Evolutionary conservation across 2,797 vertebrate genomes (phyloP), one percentile per base, ranked within the genome.

Genomic region (Apogon hyalosoma): DNA sequence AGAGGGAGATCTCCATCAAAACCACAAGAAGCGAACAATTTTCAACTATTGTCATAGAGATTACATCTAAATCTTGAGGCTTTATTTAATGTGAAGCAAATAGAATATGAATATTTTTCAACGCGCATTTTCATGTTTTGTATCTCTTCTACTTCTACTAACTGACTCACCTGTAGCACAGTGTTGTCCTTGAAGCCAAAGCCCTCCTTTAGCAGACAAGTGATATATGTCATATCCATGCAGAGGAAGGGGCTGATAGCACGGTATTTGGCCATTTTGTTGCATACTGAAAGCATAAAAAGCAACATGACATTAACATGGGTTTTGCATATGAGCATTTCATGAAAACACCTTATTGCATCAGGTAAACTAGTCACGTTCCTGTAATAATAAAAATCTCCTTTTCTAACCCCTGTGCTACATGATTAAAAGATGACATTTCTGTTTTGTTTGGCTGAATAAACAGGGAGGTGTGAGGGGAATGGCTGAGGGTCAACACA

Each of bases 161-260:
- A 42, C 63, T 62, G 13, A 40, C 94, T 93, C 78, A 98, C 98
- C 95, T 97, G 94, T 82, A 99, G 87, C 69, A 96, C 76, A 0
- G 97, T 98, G 89, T 75, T 93, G 63, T 97, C 97, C 83, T 95
- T 94, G 91, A 99, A 99, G 87, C 97, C 97, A 79, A 99, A 99
- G 19, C 98, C 98, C 59, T 99, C 97, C 86, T 96, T 98, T 82
- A 99, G 85, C 87, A 99, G 94, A 82, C 95, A 96, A 13, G 97
- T 95, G 93, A 99, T 99, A 69, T 98, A 99, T 50, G 95, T 94
- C 89, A 99, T 95, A 83, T 99, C 98, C 98, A 99, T 98, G 90
- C 98, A 99, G 53, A 99, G 94, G 92, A 96, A 99, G 56, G 98
- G 97, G 75, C 95, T 98, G 84, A 95, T 94, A 0, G 95, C 94